Percentiles rank a stretch among this genome's conserved stretches.
These are phyloP conservation scores for Caranx ignobilis DNA, from an alignment of 2,113 vertebrate genomes.

Conservation along the genomic window DNA sequence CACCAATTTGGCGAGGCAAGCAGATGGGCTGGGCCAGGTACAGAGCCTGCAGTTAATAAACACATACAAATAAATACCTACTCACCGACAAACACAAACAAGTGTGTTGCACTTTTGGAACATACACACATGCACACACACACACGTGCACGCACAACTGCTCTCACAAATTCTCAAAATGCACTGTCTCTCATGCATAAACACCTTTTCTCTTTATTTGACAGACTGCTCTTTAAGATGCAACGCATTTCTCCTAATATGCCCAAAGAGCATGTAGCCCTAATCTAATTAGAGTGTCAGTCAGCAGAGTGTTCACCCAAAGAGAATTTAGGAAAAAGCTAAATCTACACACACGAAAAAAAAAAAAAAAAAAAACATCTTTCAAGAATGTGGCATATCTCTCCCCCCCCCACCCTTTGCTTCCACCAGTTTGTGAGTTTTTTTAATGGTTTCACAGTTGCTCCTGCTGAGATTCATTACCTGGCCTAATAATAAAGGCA, in stretches of 20 bases:
- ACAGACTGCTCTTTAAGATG: conserved; percentile 79
- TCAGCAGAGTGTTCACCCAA: conserved; percentile 83
- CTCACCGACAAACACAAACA: conserved; percentile 44
- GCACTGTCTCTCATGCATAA: conserved; percentile 58
- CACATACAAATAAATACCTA: conserved; percentile 65
- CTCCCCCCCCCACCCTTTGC: conserved; percentile 12
- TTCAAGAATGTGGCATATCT: conserved; percentile 67
- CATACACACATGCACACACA: neutral
- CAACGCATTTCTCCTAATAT: conserved; percentile 79
- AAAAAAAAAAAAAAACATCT: conserved; percentile 38
- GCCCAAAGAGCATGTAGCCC: conserved; percentile 83
- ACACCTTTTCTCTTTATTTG: conserved; percentile 74
- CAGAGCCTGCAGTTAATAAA: conserved; percentile 68
- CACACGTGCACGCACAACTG: neutral
- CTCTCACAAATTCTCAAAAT: conserved; percentile 42
- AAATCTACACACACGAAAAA: conserved; percentile 75
- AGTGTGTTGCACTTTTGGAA: conserved; percentile 25
- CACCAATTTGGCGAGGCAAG: conserved; percentile 70
- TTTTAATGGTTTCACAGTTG: conserved; percentile 76
- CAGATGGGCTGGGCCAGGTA: conserved; percentile 82
- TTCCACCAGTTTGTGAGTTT: conserved; percentile 52
- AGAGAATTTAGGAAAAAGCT: conserved; percentile 76
- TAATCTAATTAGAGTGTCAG: conserved; percentile 88
- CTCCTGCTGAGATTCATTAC: conserved; percentile 86
- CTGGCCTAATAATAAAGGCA: conserved; percentile 88